Evolutionary conservation across 1,140 invertebrate species (phyloP).

Genomic region (Drosophila suzukii): DNA sequence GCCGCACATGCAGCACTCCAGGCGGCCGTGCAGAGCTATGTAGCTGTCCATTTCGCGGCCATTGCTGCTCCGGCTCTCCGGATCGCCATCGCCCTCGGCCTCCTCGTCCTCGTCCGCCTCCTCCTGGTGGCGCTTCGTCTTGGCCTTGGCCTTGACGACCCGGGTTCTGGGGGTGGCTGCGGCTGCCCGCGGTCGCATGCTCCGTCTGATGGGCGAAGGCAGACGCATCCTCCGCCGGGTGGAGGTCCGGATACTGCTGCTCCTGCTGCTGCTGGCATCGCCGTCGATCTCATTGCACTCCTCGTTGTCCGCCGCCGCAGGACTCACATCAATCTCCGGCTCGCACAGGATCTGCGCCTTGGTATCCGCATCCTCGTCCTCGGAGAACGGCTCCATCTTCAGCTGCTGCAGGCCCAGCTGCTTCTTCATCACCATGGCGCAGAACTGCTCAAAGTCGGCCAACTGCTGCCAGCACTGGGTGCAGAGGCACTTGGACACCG

Average conservation of each 20-base stretch:
- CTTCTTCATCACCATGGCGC: slow-evolving; percentile 47
- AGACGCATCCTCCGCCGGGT: slow-evolving; percentile 8
- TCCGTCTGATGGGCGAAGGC: slow-evolving; percentile 21
- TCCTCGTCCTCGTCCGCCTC: slow-evolving; percentile 15
- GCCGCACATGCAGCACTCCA: slow-evolving; percentile 39
- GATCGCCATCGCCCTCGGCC: slow-evolving; percentile 11
- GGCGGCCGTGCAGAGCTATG: slow-evolving; percentile 32
- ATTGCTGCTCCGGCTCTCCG: slow-evolving; percentile 10
- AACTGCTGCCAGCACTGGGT: slow-evolving; percentile 48
- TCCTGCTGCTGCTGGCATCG: slow-evolving; percentile 9
- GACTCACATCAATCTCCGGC: slow-evolving; percentile 49
- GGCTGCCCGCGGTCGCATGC: slow-evolving; percentile 24
- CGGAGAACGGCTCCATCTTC: slow-evolving; percentile 38
- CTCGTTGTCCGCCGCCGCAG: slow-evolving; percentile 7
- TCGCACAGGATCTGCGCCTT: slow-evolving; percentile 42
- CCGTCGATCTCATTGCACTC: slow-evolving; percentile 46
- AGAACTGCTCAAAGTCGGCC: slow-evolving; percentile 46
- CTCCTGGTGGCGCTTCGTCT: slow-evolving; percentile 15
- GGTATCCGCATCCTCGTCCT: slow-evolving; percentile 27
- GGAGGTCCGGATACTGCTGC: neutral
- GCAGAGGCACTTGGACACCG: slow-evolving; percentile 37
- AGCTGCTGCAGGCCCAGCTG: slow-evolving; percentile 36
- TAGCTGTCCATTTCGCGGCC: slow-evolving; percentile 42
- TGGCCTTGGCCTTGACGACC: slow-evolving; percentile 14
- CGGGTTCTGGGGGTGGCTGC: neutral